Base-by-base conservation (phyloP, 2,797 vertebrate genomes). In the Dicrostonyx torquatus region DNA sequence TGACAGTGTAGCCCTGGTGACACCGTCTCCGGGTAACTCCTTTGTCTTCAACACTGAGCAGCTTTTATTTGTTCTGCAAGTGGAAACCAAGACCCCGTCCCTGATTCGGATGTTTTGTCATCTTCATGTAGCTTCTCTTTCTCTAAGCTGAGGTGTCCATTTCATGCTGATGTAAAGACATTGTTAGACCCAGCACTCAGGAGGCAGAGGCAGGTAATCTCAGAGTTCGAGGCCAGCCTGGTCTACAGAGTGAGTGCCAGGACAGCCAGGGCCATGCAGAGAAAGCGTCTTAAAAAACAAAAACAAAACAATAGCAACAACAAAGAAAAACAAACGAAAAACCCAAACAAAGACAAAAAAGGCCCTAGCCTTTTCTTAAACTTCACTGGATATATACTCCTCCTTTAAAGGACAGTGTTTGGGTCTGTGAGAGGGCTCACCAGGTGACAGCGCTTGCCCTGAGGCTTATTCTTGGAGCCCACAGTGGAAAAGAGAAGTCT, bases 111-210 rank as follows among this genome's bases (percentile, higher is more conserved):
- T 75, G 10, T 94, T 87, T 90, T 91, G 55, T 84, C 20, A 76
- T 80, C 79, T n/a, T 92, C n/a, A 31, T 26, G 2, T 91, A 50
- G 77, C 10, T 70, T 91, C 24, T 50, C 43, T 95, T 94, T 94
- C 22, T 91, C 31, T 87, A 87, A 95, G 31, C 60, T 50, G 34
- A 58, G 34, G n/a, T 87, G 50, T 34, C 72, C 8, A 1, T 91
- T 75, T 91, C 43, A 29, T 90, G 73, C 31, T 58, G 55, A 75
- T 89, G 24, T 10, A 91, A 68, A 90, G 48, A 58, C 64, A 60
- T 37, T 78, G 29, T 37, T n/a, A 31, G 37, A 37, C 43, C 31
- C n/a, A 91, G 53, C 53, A 58, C 55, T 82, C 8, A 26, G 5
- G 60, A 83, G 40, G 40, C 26, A 43, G 58, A 62, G 37, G 37